phyloP scores from a whole-genome alignment of 1,140 invertebrate species.

The Charaxes varanes region DNA sequence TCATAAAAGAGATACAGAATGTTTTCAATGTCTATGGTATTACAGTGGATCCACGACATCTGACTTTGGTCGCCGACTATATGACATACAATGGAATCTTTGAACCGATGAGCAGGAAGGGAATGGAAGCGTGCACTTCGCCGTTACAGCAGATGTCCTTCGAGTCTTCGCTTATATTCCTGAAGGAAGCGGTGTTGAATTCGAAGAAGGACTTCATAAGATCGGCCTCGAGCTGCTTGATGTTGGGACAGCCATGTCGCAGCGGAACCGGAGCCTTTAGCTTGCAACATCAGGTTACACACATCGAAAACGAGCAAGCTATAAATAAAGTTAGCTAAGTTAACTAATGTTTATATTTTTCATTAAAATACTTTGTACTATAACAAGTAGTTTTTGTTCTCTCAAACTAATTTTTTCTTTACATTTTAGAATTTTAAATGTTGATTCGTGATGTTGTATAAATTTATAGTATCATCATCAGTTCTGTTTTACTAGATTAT shows the following conservation, averaged over 20 bases:
- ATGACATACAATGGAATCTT: slow-evolving; percentile 97
- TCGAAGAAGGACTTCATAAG: slow-evolving; percentile 83
- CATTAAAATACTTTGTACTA: neutral
- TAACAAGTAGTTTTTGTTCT: too few relatives aligned
- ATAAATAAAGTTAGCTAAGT: slow-evolving; percentile 23
- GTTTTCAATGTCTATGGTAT: slow-evolving; percentile 98
- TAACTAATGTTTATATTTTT: neutral
- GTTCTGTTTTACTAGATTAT: too few relatives aligned
- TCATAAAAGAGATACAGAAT: slow-evolving; percentile 92
- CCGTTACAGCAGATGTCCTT: slow-evolving; percentile 99
- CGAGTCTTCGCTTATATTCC: slow-evolving; percentile 92
- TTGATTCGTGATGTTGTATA: too few relatives aligned
- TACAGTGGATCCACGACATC: slow-evolving; percentile 93
- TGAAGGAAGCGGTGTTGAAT: slow-evolving; percentile 86
- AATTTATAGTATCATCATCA: too few relatives aligned
- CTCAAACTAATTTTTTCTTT: too few relatives aligned
- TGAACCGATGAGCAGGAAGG: slow-evolving; percentile 91
- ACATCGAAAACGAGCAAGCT: too few relatives aligned
- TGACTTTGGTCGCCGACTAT: slow-evolving; percentile 95
- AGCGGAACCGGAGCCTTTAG: slow-evolving; percentile 90
- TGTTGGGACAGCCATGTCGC: slow-evolving; percentile 88
- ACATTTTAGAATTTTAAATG: too few relatives aligned
- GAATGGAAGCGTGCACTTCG: slow-evolving; percentile 91
- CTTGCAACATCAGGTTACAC: slow-evolving; percentile 41
- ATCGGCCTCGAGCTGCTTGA: slow-evolving; percentile 92